phyloP scores from a whole-genome alignment of 2,888 invertebrate genomes.

The Ennomos fuscantarius region DNA sequence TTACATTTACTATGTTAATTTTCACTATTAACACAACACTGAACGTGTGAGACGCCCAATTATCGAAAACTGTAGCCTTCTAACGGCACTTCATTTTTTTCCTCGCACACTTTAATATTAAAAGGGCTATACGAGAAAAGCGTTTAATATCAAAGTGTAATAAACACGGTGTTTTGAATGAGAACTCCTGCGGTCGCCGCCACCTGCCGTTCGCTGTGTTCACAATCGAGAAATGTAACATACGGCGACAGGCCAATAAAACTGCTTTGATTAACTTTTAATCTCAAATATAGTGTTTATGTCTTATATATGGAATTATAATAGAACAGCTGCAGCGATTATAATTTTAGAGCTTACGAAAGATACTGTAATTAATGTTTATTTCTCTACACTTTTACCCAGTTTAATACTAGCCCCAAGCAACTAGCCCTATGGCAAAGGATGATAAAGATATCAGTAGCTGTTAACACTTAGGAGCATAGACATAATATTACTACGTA shows the following conservation, averaged over 20 bases:
- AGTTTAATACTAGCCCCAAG: too few species aligned
- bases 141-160: slow-evolving; percentile 45
- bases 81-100: slow-evolving; percentile 30
- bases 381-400: too few species aligned
- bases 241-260: slow-evolving; percentile 18
- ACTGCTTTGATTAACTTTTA: slow-evolving; percentile 4
- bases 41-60: slow-evolving; percentile 35
- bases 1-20: slow-evolving; percentile 30
- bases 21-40: slow-evolving; percentile 32
- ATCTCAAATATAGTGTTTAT: too few species aligned
- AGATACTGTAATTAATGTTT: too few species aligned
- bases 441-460: too few species aligned
- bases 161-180: slow-evolving; percentile 53
- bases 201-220: slow-evolving; percentile 50
- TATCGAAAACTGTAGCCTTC: slow-evolving; percentile 30
- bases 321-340: too few species aligned
- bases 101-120: slow-evolving; percentile 31
- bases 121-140: slow-evolving; percentile 27
- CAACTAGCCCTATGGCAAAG: too few species aligned
- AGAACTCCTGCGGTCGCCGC: slow-evolving; percentile 56
- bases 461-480: too few species aligned
- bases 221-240: slow-evolving; percentile 14
- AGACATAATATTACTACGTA: too few species aligned
- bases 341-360: too few species aligned
- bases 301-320: too few species aligned